Conservation (phyloP, 1,140 invertebrate species). For the Galleria mellonella region DNA sequence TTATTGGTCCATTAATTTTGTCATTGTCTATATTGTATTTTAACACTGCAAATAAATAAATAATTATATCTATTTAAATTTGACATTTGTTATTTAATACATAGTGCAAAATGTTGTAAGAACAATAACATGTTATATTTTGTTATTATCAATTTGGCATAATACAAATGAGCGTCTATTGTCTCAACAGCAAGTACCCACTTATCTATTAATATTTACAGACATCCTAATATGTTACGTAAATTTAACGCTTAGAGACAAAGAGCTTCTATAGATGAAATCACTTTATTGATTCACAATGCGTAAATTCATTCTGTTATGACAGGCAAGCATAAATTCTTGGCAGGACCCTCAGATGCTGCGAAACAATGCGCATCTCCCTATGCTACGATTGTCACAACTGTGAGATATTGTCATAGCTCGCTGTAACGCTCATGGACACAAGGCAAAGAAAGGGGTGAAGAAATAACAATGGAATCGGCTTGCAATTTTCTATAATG, state of each 20-base stretch:
- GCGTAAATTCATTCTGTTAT: constrained; percentile 72
- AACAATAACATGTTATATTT: too few species aligned
- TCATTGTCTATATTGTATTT: too few species aligned
- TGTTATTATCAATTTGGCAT: constrained; percentile 20
- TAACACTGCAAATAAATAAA: too few species aligned
- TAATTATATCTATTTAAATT: too few species aligned
- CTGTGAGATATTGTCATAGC: constrained; percentile 57
- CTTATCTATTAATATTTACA: constrained; percentile 36
- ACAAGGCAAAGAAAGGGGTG: constrained; percentile 52
- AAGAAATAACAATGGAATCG: constrained; percentile 32
- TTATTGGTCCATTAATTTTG: too few species aligned
- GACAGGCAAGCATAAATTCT: constrained; percentile 70
- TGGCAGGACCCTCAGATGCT: constrained; percentile 63
- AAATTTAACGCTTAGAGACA: constrained; percentile 63
- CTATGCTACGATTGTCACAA: constrained; percentile 38
- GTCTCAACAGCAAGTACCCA: constrained; percentile 38
- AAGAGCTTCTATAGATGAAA: constrained; percentile 55
- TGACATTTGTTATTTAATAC: too few species aligned
- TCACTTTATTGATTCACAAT: constrained; percentile 69
- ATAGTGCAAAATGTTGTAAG: too few species aligned
- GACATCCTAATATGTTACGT: constrained; percentile 53
- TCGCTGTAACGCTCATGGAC: constrained; percentile 53
- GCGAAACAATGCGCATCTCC: constrained; percentile 59
- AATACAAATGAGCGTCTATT: constrained; percentile 36
- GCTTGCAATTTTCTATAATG: constrained; percentile 56